phyloP scores from a whole-genome alignment of 2,797 vertebrate genomes.

The Cetoscarus ocellatus region DNA sequence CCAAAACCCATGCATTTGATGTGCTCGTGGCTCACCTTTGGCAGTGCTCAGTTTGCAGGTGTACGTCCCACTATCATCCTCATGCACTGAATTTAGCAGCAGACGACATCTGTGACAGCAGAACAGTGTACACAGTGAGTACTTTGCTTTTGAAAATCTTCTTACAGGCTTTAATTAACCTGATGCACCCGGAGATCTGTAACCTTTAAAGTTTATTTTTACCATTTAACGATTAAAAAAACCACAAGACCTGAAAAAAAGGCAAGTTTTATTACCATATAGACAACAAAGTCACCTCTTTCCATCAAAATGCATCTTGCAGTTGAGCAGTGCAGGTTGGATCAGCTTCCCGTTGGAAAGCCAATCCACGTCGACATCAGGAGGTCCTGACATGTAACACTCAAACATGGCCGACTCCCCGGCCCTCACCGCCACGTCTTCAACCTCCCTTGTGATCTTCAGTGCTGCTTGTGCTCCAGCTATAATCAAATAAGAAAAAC shows the following conservation, averaged over 20 bases:
- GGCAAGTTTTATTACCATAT: too few relatives aligned
- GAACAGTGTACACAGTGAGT: not conserved
- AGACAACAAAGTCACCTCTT: conserved; percentile 73
- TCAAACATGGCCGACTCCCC: conserved; percentile 94
- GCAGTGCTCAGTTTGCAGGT: conserved; percentile 96
- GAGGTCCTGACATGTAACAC: conserved; percentile 87
- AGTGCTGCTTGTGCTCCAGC: conserved; percentile 71
- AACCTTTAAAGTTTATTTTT: too few relatives aligned
- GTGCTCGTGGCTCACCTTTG: conserved; percentile 85
- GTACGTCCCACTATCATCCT: conserved; percentile 94
- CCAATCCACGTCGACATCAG: conserved; percentile 96
- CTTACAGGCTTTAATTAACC: too few relatives aligned
- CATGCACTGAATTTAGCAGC: conserved; percentile 94
- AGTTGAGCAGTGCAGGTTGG: conserved; percentile 96
- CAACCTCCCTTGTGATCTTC: conserved; percentile 84
- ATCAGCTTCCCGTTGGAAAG: conserved; percentile 93
- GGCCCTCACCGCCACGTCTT: conserved; percentile 88
- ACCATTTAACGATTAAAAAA: too few relatives aligned
- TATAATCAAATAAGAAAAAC: conserved; percentile 36
- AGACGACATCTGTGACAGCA: conserved; percentile 84
- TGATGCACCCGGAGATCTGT: too few relatives aligned
- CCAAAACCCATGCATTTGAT: too few relatives aligned
- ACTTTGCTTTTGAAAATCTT: too few relatives aligned
- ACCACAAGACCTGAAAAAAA: too few relatives aligned
- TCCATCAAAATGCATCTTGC: conserved; percentile 98